Percentiles rank a stretch among this genome's conserved stretches.
Conservation (phyloP, 2,888 invertebrate genomes). For the Caradrina kadenii region DNA sequence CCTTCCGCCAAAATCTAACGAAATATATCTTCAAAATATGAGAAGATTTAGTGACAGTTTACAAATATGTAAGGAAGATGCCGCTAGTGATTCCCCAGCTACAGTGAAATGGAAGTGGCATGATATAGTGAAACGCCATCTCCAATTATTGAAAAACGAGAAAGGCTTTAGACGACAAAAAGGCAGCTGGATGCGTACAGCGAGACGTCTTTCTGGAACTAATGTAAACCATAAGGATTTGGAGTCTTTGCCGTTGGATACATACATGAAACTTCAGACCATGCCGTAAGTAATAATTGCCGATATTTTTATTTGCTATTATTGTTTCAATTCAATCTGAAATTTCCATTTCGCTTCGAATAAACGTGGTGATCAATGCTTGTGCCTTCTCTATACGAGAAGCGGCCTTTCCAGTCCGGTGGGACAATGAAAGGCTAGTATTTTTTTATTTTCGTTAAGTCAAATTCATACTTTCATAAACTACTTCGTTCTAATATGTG, state of each 20-base stretch:
- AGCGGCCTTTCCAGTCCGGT: no score
- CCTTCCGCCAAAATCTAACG: conserved; percentile 88
- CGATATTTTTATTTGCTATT: background rate
- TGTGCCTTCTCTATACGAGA: no score
- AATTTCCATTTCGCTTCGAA: no score
- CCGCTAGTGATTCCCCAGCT: conserved; percentile 88
- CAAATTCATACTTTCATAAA: background rate
- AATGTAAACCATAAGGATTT: conserved; percentile 78
- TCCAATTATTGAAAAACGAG: conserved; percentile 86
- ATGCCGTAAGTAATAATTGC: conserved; percentile 84
- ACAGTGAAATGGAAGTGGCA: conserved; percentile 90
- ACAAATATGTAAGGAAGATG: conserved; percentile 89
- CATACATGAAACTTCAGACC: conserved; percentile 86
- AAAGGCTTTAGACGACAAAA: conserved; percentile 87
- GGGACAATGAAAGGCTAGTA: no score
- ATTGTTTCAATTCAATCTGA: background rate
- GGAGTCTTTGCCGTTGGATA: conserved; percentile 80
- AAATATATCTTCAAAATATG: conserved; percentile 87
- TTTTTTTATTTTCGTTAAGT: no score
- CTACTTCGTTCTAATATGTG: background rate
- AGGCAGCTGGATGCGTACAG: conserved; percentile 88
- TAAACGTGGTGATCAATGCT: no score
- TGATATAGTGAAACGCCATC: conserved; percentile 88
- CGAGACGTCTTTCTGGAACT: conserved; percentile 84
- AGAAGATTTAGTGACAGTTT: conserved; percentile 88